A percentile compares a stretch with the other conserved stretches of the same genome.
These are phyloP conservation scores for Megaptera novaeangliae DNA, from an alignment of 2,113 vertebrate genomes.

Conservation along the genomic window DNA sequence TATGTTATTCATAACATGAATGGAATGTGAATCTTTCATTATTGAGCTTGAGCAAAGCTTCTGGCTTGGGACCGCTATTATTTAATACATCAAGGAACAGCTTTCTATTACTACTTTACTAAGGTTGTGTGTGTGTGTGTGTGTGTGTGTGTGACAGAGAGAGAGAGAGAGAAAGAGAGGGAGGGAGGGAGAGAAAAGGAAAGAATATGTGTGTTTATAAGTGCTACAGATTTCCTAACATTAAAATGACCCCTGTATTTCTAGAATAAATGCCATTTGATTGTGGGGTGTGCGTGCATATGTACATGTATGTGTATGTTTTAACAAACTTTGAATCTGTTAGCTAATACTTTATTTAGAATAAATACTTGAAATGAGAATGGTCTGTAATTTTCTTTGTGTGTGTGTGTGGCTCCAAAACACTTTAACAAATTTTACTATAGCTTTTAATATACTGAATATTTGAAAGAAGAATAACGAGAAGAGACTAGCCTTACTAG, in stretches of 20 bases:
- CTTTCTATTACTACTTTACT: not conserved
- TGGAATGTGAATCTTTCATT: not conserved
- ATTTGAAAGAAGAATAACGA: not conserved
- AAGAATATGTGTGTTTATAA: not conserved
- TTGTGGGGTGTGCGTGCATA: no score
- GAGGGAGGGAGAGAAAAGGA: not conserved
- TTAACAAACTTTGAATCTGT: not conserved
- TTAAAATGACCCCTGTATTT: not conserved
- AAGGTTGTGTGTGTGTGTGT: not conserved
- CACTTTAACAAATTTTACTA: not conserved
- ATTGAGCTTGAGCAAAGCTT: not conserved
- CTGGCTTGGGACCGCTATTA: not conserved
- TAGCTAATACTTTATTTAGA: not conserved
- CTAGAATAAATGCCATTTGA: not conserved
- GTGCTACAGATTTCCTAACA: not conserved
- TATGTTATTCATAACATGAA: not conserved
- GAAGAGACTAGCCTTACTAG: not conserved
- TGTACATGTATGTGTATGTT: not conserved
- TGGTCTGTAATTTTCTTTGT: not conserved
- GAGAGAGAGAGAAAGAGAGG: not conserved
- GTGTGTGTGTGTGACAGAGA: not conserved
- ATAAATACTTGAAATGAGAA: not conserved
- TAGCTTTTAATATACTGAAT: not conserved
- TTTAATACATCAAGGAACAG: not conserved
- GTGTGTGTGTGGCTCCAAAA: not conserved